Base-by-base conservation (phyloP, 2,113 vertebrate species). In the Vanacampus margaritifer region DNA sequence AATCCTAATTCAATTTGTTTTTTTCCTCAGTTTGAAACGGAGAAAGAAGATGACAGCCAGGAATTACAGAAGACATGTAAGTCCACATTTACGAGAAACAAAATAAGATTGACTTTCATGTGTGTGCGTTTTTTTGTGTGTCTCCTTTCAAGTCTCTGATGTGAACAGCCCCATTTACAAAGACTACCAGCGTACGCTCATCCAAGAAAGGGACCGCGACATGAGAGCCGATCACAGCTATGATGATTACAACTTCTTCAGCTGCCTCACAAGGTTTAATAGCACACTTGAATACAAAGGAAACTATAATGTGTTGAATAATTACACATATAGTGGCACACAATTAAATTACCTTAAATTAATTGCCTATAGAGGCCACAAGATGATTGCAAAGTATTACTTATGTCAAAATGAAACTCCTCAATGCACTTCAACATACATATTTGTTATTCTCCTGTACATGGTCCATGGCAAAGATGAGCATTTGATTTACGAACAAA, bases 1-100 rank as follows among this genome's bases (percentile, higher is more conserved):
- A 93, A 75, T 96, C 96, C 81, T 93, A 96, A 89, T 86, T 98
- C 68, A 93, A 92, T 83, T 32, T 3, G 1, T 0, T 92, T 94
- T 79, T 88, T 95, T 78, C 86, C 94, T 76, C 93, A 92, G 76
- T 79, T 94, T 85, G 92, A 94, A 16, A 82, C 91, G 65, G 93
- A 93, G 67, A 83, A 88, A 50, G 88, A 93, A 19, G 62, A 83
- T 13, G 91, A 84, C 14, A 90, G 90, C 82, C 91, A 92, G 17
- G 84, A 89, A 73, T 88, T 50, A 78, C 91, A 92, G 82, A 87
- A 87, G 72, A 89, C 89, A 74, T 89, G 96, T 98, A 94, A 93
- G 94, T 83, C 76, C 3, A 32, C 14, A 48, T 4, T 68, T n/a
- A 6, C 7, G 0, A 24, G 23, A 62, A 14, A 62, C 0, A 1